phyloP scores from a whole-genome alignment of 2,113 vertebrate species.

The Alethe diademata region DNA sequence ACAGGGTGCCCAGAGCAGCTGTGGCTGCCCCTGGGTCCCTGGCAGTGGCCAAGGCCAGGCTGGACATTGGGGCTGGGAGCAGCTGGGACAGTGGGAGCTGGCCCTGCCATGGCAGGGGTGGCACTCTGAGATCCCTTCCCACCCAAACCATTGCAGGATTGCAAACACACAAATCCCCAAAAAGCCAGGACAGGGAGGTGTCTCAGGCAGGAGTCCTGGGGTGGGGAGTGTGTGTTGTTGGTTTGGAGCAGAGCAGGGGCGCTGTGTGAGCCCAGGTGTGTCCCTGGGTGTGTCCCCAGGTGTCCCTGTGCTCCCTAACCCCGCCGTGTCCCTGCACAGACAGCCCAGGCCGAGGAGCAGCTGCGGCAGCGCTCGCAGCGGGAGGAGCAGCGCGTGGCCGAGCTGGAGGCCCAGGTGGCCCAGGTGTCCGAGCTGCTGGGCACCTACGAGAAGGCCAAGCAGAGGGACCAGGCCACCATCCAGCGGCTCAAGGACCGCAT shows the following conservation, averaged over 20 bases:
- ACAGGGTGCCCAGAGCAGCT: background rate
- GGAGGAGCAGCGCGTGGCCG: slow-evolving; percentile 84
- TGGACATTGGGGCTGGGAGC: background rate
- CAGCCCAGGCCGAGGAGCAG: slow-evolving; percentile 79
- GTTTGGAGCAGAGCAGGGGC: background rate
- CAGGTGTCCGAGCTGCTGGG: slow-evolving; percentile 89
- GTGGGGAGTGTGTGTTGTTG: fast-evolving
- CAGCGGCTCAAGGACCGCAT: slow-evolving; percentile 87
- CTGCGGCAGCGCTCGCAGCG: slow-evolving; percentile 79
- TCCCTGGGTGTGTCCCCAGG: background rate
- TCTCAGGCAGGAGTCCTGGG: fast-evolving
- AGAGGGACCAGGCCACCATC: slow-evolving; percentile 82
- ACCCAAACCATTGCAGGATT: fast-evolving
- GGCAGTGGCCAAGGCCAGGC: background rate
- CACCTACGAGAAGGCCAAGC: slow-evolving; percentile 83
- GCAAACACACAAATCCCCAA: background rate
- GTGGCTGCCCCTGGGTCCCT: background rate
- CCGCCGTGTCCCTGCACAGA: slow-evolving; percentile 50
- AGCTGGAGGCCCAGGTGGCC: slow-evolving; percentile 84
- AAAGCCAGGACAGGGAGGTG: background rate
- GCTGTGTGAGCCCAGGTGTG: fast-evolving
- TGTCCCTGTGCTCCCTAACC: background rate
- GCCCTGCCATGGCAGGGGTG: background rate
- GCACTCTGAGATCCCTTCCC: fast-evolving
- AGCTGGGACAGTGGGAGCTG: background rate